A percentile compares a stretch with the other conserved stretches of the same genome.
These are phyloP conservation scores for Malurus leucopterus DNA, from an alignment of 2,797 vertebrate species.

Conservation along the genomic window DNA sequence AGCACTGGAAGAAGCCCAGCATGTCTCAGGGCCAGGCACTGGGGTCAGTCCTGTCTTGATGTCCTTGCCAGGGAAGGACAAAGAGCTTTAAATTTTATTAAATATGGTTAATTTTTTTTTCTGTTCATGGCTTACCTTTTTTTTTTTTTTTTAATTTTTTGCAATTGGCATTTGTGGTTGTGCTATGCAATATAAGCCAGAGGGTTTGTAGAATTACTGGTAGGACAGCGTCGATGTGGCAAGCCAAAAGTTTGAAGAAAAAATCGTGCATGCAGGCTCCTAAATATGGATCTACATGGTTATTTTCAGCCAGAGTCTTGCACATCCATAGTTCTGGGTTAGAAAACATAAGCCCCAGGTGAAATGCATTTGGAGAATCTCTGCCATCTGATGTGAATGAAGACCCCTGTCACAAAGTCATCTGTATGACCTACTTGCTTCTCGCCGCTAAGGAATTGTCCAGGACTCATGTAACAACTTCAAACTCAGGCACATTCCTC, in stretches of 20 bases:
- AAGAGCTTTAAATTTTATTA: not conserved
- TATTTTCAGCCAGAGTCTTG: conserved; percentile 62
- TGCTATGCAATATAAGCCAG: conserved; percentile 34
- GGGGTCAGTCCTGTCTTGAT: not conserved
- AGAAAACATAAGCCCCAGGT: conserved; percentile 53
- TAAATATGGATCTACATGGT: conserved; percentile 57
- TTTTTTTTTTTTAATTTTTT: not conserved
- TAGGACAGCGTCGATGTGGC: conserved; percentile 27
- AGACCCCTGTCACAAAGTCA: conserved; percentile 42
- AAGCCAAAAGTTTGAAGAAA: conserved; percentile 60
- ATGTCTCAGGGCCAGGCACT: not conserved
- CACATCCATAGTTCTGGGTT: conserved; percentile 55
- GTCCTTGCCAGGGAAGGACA: not conserved
- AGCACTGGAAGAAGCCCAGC: not conserved
- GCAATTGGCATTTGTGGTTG: not conserved
- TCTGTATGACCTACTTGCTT: conserved; percentile 62
- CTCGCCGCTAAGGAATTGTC: conserved; percentile 30
- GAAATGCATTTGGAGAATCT: conserved; percentile 27
- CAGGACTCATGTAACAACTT: conserved; percentile 59
- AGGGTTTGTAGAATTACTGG: conserved; percentile 52
- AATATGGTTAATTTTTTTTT: not conserved
- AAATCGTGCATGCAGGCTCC: conserved; percentile 50
- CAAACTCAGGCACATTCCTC: conserved; percentile 56
- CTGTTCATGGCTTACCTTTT: not conserved
- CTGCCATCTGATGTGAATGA: conserved; percentile 21